These are phyloP conservation scores for Folsomia manolachei DNA, from an alignment of 2,888 invertebrate genomes.

Conservation along the genomic window DNA sequence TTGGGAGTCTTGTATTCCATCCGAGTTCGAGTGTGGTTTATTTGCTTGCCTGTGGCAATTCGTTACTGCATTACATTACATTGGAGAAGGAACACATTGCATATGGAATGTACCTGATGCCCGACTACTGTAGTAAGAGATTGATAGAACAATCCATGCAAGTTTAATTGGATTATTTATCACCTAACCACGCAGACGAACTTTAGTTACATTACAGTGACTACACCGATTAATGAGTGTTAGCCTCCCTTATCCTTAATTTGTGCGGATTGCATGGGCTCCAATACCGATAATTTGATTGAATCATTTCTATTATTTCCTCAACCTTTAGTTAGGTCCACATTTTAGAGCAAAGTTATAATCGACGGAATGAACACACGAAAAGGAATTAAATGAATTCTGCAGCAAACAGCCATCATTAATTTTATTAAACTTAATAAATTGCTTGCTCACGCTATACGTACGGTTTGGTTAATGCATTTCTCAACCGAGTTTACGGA, in stretches of 20 bases:
- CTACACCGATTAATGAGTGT: conserved; percentile 25
- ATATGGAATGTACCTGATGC: no score
- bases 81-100: no score
- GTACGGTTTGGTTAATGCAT: not conserved
- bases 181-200: conserved; percentile 19
- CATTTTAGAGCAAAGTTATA: no score
- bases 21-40: no score
- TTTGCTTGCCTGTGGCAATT: no score
- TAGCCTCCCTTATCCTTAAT: conserved; percentile 29
- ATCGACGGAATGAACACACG: no score
- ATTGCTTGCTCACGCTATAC: not conserved
- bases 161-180: conserved; percentile 35
- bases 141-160: conserved; percentile 8
- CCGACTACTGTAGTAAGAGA: no score
- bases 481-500: no score
- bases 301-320: conserved; percentile 20
- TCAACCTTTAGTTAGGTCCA: no score
- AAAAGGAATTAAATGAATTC: no score
- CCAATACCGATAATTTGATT: conserved; percentile 30
- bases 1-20: no score
- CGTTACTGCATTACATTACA: no score
- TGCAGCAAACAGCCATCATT: not conserved
- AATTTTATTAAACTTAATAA: not conserved
- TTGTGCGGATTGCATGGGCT: conserved; percentile 17
- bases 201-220: conserved; percentile 14